phyloP scores from a whole-genome alignment of 2,797 vertebrate species.

The Sarcoramphus papa region DNA sequence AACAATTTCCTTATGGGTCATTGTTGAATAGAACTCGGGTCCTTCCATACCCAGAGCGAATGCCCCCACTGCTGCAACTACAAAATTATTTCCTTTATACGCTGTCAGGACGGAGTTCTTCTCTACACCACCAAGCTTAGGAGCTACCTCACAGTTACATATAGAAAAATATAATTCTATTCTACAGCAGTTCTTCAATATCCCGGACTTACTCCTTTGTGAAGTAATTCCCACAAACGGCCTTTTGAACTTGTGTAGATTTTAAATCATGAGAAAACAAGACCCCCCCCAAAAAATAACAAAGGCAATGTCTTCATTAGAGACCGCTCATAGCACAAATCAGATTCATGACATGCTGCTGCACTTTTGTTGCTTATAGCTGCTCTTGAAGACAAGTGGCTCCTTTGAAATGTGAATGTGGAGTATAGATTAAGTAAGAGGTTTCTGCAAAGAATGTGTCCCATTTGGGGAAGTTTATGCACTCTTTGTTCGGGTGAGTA shows the following conservation, averaged over 20 bases:
- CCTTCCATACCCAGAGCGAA: not conserved
- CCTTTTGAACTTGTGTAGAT: not conserved
- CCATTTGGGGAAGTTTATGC: not conserved
- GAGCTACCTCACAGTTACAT: not conserved
- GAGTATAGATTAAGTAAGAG: not conserved
- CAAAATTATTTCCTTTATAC: not conserved
- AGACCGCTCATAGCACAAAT: not conserved
- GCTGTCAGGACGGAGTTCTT: not conserved
- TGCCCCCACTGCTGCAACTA: not conserved
- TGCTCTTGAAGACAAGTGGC: not conserved
- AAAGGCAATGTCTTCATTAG: not conserved
- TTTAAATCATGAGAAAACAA: not conserved
- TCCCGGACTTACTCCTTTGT: not conserved
- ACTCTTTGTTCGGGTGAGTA: not conserved
- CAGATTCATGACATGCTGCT: not conserved
- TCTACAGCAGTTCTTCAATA: not conserved
- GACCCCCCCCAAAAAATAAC: not conserved
- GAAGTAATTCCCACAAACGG: not conserved
- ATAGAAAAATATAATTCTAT: not conserved
- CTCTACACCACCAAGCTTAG: not conserved
- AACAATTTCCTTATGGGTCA: not conserved
- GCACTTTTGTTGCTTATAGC: not conserved
- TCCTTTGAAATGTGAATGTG: not conserved
- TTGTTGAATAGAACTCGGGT: not conserved
- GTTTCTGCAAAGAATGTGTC: not conserved